Conservation (phyloP, 2,797 vertebrate genomes). For the Rhadinocentrus ornatus region DNA sequence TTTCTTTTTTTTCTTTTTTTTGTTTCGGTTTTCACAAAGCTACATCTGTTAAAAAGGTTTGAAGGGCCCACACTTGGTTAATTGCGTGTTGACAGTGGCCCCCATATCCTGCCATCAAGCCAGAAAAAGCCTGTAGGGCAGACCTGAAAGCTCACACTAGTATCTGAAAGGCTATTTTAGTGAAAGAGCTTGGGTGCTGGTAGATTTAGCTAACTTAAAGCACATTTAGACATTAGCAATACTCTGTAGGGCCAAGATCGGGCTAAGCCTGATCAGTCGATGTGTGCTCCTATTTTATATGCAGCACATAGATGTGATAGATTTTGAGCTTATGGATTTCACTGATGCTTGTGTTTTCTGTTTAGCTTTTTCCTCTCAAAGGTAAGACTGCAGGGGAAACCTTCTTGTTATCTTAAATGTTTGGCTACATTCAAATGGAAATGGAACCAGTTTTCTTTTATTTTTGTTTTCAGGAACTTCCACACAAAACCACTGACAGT, state of each 20-base stretch:
- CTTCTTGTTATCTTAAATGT: slow-evolving; percentile 34
- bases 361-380: slow-evolving; percentile 3
- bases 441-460: slow-evolving; percentile 7
- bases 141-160: slow-evolving; percentile 47
- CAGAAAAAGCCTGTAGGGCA: slow-evolving; percentile 52
- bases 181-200: slow-evolving; percentile 52
- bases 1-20: slow-evolving; percentile 20
- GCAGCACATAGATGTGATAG: not conserved
- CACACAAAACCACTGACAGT: no score
- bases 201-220: slow-evolving; percentile 26
- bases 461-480: no score
- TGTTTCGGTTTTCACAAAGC: slow-evolving; percentile 55
- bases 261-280: slow-evolving; percentile 13
- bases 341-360: no score
- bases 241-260: slow-evolving; percentile 17
- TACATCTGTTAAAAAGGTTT: slow-evolving; percentile 59
- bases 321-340: no score
- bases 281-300: not conserved
- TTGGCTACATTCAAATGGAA: slow-evolving; percentile 19
- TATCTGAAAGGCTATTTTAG: slow-evolving; percentile 48
- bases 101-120: slow-evolving; percentile 69
- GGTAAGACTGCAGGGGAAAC: slow-evolving; percentile 33
- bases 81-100: slow-evolving; percentile 76
- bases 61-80: slow-evolving; percentile 59
- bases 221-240: slow-evolving; percentile 50